These are phyloP conservation scores for Axea sp. DNA, from an alignment of 2,888 invertebrate species.

Conservation along the genomic window DNA sequence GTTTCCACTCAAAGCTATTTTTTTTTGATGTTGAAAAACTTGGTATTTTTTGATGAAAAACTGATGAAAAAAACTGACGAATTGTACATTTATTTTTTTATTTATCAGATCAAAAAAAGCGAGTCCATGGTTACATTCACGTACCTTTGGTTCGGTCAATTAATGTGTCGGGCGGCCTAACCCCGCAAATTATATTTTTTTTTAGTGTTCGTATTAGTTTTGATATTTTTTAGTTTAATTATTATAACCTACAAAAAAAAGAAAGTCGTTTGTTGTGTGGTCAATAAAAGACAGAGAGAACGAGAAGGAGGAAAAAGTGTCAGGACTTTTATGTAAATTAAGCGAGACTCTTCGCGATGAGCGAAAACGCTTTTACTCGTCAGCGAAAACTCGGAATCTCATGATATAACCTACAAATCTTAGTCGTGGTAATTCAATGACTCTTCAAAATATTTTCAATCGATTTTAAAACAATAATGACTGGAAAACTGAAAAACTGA, in stretches of 20 bases:
- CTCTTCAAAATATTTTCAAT: too few species aligned
- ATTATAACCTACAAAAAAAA: slow-evolving; percentile 41
- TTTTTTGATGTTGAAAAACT: too few species aligned
- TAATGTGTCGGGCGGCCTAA: slow-evolving; percentile 8
- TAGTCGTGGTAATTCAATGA: too few species aligned
- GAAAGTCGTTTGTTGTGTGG: slow-evolving; percentile 1
- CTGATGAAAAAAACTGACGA: slow-evolving; percentile 24
- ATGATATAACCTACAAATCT: neutral
- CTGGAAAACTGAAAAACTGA: too few species aligned
- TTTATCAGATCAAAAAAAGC: slow-evolving; percentile 24
- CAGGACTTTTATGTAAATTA: neutral
- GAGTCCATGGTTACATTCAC: slow-evolving; percentile 4
- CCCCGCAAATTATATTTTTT: slow-evolving; percentile 8
- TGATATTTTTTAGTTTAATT: slow-evolving; percentile 13
- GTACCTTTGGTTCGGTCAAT: slow-evolving; percentile 22
- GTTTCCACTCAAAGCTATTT: slow-evolving; percentile 60
- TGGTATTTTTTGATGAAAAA: slow-evolving; percentile 23
- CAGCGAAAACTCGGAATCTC: slow-evolving; percentile 1
- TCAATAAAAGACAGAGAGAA: neutral
- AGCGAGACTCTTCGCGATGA: slow-evolving; percentile 27
- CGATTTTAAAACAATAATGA: too few species aligned
- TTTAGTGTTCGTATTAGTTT: slow-evolving; percentile 3
- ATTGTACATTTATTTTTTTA: slow-evolving; percentile 57
- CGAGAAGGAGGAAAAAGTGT: neutral
- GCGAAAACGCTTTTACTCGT: slow-evolving; percentile 36